These are phyloP conservation scores for Pangasius larnaudii DNA, from an alignment of 2,797 vertebrate genomes.

Conservation along the genomic window DNA sequence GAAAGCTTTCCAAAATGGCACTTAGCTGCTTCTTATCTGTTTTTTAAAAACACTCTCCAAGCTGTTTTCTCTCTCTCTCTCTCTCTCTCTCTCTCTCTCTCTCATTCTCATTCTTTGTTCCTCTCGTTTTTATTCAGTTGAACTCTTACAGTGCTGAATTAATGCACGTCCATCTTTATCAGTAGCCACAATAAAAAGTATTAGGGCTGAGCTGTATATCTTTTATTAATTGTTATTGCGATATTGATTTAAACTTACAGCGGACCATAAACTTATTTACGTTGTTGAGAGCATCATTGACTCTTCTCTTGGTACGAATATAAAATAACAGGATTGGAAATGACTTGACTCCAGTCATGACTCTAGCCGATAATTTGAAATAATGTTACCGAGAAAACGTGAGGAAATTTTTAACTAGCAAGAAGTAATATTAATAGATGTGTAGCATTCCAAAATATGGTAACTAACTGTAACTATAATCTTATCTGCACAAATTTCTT, in stretches of 20 bases:
- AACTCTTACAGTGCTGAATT: no score
- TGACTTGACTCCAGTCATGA: neutral
- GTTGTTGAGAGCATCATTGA: neutral
- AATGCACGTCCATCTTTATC: neutral
- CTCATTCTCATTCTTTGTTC: neutral
- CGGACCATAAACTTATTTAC: neutral
- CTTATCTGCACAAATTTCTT: neutral
- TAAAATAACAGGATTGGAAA: neutral
- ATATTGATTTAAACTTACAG: neutral
- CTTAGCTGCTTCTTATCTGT: neutral
- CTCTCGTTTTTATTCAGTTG: neutral
- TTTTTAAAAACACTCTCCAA: neutral
- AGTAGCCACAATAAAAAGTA: neutral
- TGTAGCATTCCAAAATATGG: neutral
- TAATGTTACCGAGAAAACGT: neutral
- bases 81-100: neutral
- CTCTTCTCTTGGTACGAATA: neutral
- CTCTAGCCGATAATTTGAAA: neutral
- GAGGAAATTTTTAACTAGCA: neutral
- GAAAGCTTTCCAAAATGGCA: conserved; percentile 3
- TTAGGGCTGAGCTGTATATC: neutral
- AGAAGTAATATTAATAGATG: neutral
- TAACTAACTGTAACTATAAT: neutral
- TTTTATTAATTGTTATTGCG: neutral
- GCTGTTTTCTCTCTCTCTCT: neutral